Evolutionary conservation across 1,140 invertebrate species (phyloP).

Genomic region (Myzus persicae): DNA sequence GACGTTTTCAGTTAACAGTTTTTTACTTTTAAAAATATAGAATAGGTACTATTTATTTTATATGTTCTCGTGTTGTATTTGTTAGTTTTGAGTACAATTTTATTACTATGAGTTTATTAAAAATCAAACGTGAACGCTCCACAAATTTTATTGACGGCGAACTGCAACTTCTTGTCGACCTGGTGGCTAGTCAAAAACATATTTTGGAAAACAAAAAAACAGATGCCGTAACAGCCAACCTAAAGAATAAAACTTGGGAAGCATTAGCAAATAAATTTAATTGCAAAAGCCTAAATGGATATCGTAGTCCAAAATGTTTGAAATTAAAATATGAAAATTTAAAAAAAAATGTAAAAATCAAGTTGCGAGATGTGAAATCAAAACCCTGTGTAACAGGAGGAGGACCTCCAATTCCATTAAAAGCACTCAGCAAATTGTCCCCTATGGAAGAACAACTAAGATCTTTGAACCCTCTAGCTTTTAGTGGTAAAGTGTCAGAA

Average conservation of each 20-base stretch:
- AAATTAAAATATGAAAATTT: conserved; percentile 38
- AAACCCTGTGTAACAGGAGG: conserved; percentile 2
- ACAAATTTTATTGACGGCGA: conserved; percentile 22
- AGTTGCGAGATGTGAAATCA: conserved; percentile 8
- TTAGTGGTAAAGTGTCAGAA: neutral
- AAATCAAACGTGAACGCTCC: neutral
- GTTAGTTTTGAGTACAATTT: no score
- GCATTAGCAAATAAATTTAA: neutral
- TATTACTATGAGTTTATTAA: conserved; percentile 1
- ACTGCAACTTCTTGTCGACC: neutral
- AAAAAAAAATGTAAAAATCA: conserved; percentile 6
- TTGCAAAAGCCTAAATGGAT: conserved; percentile 12
- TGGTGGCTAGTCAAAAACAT: neutral
- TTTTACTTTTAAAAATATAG: no score
- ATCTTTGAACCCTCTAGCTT: neutral
- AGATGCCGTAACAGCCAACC: neutral
- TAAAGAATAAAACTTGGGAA: conserved; percentile 10
- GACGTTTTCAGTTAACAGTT: no score
- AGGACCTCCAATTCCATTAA: neutral
- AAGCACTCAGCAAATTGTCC: neutral
- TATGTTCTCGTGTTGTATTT: no score
- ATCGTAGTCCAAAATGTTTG: conserved; percentile 22
- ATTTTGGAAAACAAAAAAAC: conserved; percentile 42
- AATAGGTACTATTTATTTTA: no score
- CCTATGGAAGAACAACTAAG: neutral